Evolutionary conservation across 2,888 invertebrate species (phyloP).

Genomic region (Troilus luridus): DNA sequence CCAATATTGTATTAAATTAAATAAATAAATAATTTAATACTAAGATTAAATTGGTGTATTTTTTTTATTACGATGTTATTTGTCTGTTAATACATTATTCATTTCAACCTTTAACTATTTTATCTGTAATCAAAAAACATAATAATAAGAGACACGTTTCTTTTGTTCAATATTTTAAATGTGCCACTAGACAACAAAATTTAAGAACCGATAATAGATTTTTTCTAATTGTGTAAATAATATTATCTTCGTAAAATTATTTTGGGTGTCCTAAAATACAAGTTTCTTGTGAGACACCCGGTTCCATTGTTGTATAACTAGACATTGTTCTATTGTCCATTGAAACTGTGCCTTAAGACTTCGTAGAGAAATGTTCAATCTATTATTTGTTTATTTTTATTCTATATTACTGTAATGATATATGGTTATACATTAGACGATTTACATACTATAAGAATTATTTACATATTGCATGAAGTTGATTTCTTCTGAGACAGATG

Average conservation of each 20-base stretch:
- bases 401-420: neutral
- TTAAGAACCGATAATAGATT: neutral
- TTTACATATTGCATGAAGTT: neutral
- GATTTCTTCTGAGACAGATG: constrained; percentile 10
- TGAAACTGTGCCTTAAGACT: neutral
- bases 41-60: too few species aligned
- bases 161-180: too few species aligned
- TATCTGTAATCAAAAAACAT: too few species aligned
- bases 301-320: neutral
- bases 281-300: neutral
- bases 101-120: too few species aligned
- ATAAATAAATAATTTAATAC: too few species aligned
- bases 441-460: too few species aligned
- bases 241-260: neutral
- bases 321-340: neutral
- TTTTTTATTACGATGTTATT: too few species aligned
- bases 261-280: neutral
- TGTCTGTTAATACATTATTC: too few species aligned
- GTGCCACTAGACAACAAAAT: too few species aligned
- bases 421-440: neutral
- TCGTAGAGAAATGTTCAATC: neutral
- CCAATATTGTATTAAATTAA: too few species aligned
- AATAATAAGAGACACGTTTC: too few species aligned
- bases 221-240: neutral
- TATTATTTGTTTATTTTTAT: neutral